Evolutionary conservation across 1,140 invertebrate genomes (phyloP).

Genomic region (Phymastichus coffea): DNA sequence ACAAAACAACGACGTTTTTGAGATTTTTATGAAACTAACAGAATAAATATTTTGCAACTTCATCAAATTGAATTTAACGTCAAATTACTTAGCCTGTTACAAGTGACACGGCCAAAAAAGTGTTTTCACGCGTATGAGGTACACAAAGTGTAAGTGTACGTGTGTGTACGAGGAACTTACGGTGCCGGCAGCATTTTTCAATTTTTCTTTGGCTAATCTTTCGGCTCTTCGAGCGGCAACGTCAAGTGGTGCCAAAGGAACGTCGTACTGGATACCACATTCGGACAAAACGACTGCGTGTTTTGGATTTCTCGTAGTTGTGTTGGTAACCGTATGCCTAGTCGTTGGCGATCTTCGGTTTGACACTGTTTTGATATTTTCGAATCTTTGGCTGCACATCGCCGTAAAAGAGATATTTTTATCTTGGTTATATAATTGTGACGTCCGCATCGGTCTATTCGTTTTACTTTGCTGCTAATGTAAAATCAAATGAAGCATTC

Average conservation of each 20-base stretch:
- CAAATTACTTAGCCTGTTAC: slow-evolving; percentile 1
- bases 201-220: slow-evolving; percentile 78
- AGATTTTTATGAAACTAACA: neutral
- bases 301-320: slow-evolving; percentile 77
- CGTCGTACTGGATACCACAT: slow-evolving; percentile 80
- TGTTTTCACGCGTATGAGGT: no score
- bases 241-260: slow-evolving; percentile 78
- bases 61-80: neutral
- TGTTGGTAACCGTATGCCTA: slow-evolving; percentile 70
- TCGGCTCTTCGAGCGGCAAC: slow-evolving; percentile 84
- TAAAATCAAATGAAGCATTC: slow-evolving; percentile 18
- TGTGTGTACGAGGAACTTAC: no score
- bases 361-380: slow-evolving; percentile 74
- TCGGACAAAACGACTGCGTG: slow-evolving; percentile 81
- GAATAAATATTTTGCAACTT: neutral
- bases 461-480: slow-evolving; percentile 63
- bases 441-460: slow-evolving; percentile 74
- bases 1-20: neutral
- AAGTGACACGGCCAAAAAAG: no score
- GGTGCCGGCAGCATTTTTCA: slow-evolving; percentile 54
- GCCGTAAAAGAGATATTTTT: slow-evolving; percentile 76
- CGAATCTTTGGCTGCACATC: slow-evolving; percentile 73
- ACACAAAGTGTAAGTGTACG: no score
- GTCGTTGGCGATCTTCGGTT: slow-evolving; percentile 71
- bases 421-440: slow-evolving; percentile 79